Percentiles rank a stretch among this genome's conserved stretches.
These are phyloP conservation scores for Hemithea aestivaria DNA, from an alignment of 2,888 invertebrate species.

Conservation along the genomic window DNA sequence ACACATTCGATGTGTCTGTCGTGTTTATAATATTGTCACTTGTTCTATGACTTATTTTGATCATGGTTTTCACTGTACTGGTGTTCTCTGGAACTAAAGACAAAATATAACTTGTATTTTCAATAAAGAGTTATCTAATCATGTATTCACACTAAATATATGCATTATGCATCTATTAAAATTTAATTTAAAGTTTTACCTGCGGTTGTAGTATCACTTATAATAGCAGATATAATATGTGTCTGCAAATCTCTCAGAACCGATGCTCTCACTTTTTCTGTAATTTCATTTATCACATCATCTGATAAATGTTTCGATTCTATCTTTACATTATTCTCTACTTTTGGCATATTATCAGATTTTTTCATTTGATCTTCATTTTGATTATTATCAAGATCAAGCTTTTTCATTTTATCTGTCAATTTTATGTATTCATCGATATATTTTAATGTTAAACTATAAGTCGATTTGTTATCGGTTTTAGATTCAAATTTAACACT, in stretches of 20 bases:
- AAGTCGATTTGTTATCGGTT: neutral
- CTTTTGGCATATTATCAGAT: too few species aligned
- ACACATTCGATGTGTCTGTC: neutral
- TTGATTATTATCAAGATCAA: too few species aligned
- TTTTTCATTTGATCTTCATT: too few species aligned
- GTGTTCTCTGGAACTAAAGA: neutral
- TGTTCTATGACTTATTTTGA: neutral
- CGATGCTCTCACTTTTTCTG: conserved; percentile 8
- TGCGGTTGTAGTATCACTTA: conserved; percentile 3
- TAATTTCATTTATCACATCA: conserved; percentile 9
- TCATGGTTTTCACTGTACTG: neutral
- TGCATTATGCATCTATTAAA: too few species aligned
- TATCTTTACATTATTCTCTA: neutral
- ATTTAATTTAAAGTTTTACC: conserved; percentile 1
- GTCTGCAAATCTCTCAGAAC: conserved; percentile 11
- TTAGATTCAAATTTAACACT: too few species aligned
- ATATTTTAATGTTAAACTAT: neutral
- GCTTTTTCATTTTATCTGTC: too few species aligned
- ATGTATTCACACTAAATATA: too few species aligned
- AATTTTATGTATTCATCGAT: neutral
- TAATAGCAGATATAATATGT: conserved; percentile 2
- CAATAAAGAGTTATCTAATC: too few species aligned
- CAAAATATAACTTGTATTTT: too few species aligned
- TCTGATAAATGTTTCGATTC: conserved; percentile 3
- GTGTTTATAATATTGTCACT: too few species aligned